phyloP scores from a whole-genome alignment of 2,888 invertebrate genomes.

The Tortrix viridana region DNA sequence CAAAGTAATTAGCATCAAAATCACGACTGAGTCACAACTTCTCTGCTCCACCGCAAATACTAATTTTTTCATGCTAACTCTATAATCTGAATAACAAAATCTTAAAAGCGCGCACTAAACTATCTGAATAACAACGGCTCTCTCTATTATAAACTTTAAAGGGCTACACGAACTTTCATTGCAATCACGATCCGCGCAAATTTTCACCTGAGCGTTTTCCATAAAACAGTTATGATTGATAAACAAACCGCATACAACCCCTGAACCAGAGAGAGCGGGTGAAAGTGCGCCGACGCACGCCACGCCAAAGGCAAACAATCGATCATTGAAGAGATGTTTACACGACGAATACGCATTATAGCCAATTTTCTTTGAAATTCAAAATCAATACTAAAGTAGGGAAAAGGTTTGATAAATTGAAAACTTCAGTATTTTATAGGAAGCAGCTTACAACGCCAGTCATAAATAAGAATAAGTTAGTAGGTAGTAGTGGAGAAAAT shows the following conservation, averaged over 20 bases:
- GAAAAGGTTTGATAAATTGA: slow-evolving; percentile 1
- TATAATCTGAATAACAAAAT: no score
- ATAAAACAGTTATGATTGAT: slow-evolving; percentile 16
- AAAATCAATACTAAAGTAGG: neutral
- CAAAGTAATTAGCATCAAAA: neutral
- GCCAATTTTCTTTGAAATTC: slow-evolving; percentile 11
- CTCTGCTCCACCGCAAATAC: no score
- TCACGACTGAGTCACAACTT: neutral
- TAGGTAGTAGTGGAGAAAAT: no score
- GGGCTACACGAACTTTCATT: neutral
- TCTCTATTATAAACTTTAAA: neutral
- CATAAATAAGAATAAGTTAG: no score
- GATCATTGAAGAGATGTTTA: slow-evolving; percentile 22
- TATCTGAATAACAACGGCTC: no score
- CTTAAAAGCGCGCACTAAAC: no score
- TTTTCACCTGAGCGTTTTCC: slow-evolving; percentile 2
- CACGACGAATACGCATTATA: slow-evolving; percentile 10
- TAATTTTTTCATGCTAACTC: no score
- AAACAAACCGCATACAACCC: slow-evolving; percentile 31
- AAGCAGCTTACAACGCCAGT: neutral
- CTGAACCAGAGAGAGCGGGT: slow-evolving; percentile 34
- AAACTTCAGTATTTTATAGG: neutral
- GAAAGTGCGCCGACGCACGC: slow-evolving; percentile 24
- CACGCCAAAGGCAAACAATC: slow-evolving; percentile 27
- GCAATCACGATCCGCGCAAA: slow-evolving; percentile 1